Conservation (phyloP, 2,888 invertebrate species). For the Drosophila niveifrons region DNA sequence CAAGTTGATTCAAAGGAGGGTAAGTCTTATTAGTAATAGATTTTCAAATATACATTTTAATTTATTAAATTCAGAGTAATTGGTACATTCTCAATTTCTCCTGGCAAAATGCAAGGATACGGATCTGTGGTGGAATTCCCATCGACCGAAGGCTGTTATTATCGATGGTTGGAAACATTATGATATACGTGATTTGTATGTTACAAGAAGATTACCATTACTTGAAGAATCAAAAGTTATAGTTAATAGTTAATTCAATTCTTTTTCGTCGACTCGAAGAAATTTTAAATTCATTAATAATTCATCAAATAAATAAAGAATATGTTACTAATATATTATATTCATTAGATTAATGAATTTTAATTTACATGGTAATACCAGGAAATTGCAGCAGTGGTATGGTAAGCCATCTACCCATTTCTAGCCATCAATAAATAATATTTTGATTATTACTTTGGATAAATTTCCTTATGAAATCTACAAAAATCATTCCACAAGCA, state of each 20-base stretch:
- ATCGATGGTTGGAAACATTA: not conserved
- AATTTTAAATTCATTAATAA: not conserved
- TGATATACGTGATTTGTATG: conserved; percentile 3
- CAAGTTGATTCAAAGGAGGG: not conserved
- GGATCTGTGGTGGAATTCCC: not conserved
- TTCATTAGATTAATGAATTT: no score
- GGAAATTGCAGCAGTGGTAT: no score
- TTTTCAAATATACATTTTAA: no score
- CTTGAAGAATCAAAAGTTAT: not conserved
- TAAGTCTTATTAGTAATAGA: not conserved
- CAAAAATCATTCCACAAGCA: no score
- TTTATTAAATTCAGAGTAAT: not conserved
- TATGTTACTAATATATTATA: no score
- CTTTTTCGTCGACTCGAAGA: not conserved
- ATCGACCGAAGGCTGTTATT: not conserved
- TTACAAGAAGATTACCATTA: conserved; percentile 11
- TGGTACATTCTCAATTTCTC: conserved; percentile 2
- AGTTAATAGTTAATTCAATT: not conserved
- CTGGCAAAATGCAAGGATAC: not conserved
- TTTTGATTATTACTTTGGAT: no score
- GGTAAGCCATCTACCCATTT: no score
- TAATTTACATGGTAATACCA: no score
- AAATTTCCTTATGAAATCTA: no score
- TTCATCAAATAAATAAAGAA: no score
- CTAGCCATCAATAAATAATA: no score